phyloP scores from a whole-genome alignment of 2,888 invertebrate genomes.

The Watsonalla binaria region DNA sequence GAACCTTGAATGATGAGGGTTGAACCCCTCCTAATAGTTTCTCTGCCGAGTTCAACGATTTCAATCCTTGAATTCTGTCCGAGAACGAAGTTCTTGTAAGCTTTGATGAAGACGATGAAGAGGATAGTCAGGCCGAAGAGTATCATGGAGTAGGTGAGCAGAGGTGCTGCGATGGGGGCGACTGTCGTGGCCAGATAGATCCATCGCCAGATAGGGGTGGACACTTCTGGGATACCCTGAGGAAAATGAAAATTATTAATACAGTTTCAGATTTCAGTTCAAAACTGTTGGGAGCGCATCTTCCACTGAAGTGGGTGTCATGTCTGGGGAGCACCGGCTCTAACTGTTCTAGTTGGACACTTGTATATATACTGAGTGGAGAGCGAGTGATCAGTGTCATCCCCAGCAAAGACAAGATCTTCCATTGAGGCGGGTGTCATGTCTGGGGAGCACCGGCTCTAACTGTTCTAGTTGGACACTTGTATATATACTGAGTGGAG shows the following conservation, averaged over 20 bases:
- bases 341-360: too few species aligned
- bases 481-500: too few species aligned
- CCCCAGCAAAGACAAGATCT: too few species aligned
- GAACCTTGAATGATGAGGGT: constrained; percentile 79
- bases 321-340: too few species aligned
- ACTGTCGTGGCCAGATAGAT: constrained; percentile 89
- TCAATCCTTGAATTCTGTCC: constrained; percentile 82
- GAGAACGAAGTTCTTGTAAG: constrained; percentile 86
- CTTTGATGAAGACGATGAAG: constrained; percentile 82
- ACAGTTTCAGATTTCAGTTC: too few species aligned
- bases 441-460: too few species aligned
- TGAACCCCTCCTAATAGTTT: constrained; percentile 83
- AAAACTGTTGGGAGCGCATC: too few species aligned
- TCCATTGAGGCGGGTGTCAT: too few species aligned
- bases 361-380: too few species aligned
- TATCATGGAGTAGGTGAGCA: constrained; percentile 85
- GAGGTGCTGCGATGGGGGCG: constrained; percentile 84
- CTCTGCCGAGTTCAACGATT: constrained; percentile 87
- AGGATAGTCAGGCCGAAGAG: constrained; percentile 82
- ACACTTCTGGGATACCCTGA: constrained; percentile 87
- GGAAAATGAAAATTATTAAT: constrained; percentile 23
- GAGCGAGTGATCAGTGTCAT: too few species aligned
- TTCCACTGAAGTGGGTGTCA: too few species aligned
- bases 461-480: too few species aligned
- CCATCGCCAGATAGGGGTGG: constrained; percentile 89